Base-by-base conservation (phyloP, 2,888 invertebrate genomes). In the Eupithecia centaureata region DNA sequence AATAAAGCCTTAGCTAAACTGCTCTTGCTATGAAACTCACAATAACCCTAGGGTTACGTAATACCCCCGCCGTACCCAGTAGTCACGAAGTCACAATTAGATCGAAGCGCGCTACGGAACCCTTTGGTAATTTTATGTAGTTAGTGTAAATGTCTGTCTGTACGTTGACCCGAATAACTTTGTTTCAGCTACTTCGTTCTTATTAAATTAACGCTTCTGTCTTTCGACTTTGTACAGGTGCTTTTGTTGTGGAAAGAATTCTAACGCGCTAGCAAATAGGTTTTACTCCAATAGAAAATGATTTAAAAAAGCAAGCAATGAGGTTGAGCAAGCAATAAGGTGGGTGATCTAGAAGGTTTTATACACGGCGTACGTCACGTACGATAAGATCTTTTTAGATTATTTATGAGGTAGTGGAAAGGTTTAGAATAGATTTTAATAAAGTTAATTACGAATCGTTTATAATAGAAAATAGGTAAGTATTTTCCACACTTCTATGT, bases 1-100 rank as follows among this genome's bases (percentile, higher is more conserved):
- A 47, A 10, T 47, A 47, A 38, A 38, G 42, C 18, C 18, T 42
- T n/a, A n/a, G n/a, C n/a, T n/a, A n/a, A n/a, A n/a, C n/a, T 8
- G 42, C 42, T 18, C 18, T 47, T 47, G 47, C 47, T 47, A 47
- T 22, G 12, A 22, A 47, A 47, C 22, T 12, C 22, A 47, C 22
- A 22, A 47, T 12, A 42, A 18, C 42, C 12, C 22, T 47, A 22
- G 8, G 0, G 18, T 47, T 22, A n/a, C 54, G 28, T 56, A 56
- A 56, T 56, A 7, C n/a, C 30, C 10, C 54, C 54, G 27, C 30
- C 82, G 86, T 81, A 88, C 2, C 38, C 81, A 83, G 86, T 81
- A 88, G 89, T 89, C 90, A 89, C 89, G 88, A 80, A 87, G 82
- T 84, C 78, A 85, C 90, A 90, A 91, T 91, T 91, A 91, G 88